Evolutionary conservation across 64 coral and sea anemone genomes (phyloP).

Genomic region (Stichodactyla helianthus): DNA sequence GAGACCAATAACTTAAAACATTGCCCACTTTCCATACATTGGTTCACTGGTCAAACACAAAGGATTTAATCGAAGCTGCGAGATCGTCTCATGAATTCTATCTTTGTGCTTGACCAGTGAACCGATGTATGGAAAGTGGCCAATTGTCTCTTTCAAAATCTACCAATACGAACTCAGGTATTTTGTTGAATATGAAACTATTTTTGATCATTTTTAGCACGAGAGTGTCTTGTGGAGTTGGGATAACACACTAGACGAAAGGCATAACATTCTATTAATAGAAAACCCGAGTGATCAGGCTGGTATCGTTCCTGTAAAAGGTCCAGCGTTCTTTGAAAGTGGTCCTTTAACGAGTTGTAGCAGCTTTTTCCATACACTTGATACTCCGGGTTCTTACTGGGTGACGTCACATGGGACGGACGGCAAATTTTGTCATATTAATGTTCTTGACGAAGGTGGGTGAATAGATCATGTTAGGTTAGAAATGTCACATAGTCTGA

Average conservation of each 20-base stretch:
- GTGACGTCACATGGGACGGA: constrained; percentile 46
- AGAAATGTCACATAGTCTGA: too few species aligned
- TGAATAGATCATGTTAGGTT: neutral
- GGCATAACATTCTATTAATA: constrained; percentile 78
- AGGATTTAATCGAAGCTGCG: too few species aligned
- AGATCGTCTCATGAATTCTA: too few species aligned
- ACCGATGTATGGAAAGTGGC: too few species aligned
- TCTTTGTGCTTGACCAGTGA: too few species aligned
- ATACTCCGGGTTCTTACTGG: constrained; percentile 42
- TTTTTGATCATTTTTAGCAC: constrained; percentile 27
- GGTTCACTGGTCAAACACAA: too few species aligned
- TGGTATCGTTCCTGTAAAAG: constrained; percentile 11
- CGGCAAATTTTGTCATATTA: constrained; percentile 24
- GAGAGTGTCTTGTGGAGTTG: constrained; percentile 80
- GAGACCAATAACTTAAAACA: too few species aligned
- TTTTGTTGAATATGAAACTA: neutral
- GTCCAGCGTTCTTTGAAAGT: constrained; percentile 43
- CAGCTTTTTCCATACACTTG: constrained; percentile 63
- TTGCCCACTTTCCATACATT: too few species aligned
- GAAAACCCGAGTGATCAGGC: constrained; percentile 39
- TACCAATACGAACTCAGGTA: too few species aligned
- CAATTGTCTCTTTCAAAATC: too few species aligned
- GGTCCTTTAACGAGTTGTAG: constrained; percentile 25
- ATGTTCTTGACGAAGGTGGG: constrained; percentile 41
- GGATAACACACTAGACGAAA: constrained; percentile 39